A percentile compares a stretch with the other conserved stretches of the same genome.
Conservation (phyloP, 2,113 vertebrate genomes). For the Suricata suricatta region DNA sequence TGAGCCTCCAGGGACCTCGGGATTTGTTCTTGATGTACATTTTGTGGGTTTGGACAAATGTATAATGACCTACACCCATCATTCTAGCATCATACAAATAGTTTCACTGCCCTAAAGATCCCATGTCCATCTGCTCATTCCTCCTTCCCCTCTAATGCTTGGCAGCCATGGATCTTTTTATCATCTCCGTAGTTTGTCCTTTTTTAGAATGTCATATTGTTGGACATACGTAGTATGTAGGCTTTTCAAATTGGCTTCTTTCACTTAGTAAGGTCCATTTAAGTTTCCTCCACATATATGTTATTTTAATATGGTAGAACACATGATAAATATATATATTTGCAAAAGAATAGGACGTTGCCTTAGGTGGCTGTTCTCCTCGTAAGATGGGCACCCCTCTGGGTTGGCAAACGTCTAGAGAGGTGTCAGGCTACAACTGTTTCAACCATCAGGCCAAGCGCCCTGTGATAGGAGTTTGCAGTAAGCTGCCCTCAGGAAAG, state of each 20-base stretch:
- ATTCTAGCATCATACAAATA: neutral
- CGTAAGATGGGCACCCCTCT: neutral
- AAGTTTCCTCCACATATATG: neutral
- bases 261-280: neutral
- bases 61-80: neutral
- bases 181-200: neutral
- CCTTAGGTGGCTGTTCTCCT: neutral
- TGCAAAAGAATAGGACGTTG: neutral
- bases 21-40: neutral
- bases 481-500: neutral
- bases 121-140: neutral
- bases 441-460: neutral
- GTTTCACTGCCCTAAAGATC: neutral
- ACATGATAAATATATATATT: neutral
- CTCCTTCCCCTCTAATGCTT: neutral
- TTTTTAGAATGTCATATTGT: neutral
- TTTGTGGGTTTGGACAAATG: neutral
- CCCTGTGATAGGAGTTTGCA: neutral
- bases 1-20: too few relatives aligned
- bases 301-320: slow-evolving; percentile 25
- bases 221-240: neutral
- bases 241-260: neutral
- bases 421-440: neutral
- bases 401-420: slow-evolving; percentile 25
- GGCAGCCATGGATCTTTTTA: neutral